Base-by-base conservation (phyloP, 1,140 invertebrate genomes). In the Drosophila quadrilineata region DNA sequence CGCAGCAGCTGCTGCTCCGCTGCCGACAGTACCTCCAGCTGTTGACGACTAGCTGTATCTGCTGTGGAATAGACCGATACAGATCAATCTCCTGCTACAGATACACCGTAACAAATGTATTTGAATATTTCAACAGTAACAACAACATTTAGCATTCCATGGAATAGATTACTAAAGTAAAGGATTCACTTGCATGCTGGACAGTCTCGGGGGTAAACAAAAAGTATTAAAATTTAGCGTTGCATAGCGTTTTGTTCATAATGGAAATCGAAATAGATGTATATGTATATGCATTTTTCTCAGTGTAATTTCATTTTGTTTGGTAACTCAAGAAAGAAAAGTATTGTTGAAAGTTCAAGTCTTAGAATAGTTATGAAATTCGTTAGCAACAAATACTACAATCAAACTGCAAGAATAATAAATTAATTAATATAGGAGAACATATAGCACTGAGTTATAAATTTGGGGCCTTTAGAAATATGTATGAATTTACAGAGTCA, bases 1-100 rank as follows among this genome's bases (percentile, higher is more conserved):
- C 89, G 73, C 16, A 86, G 65, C 6, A 72, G 63, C 46, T 88
- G 86, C 50, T 88, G 86, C 28, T 89, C 82, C 26, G 43, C 76
- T 6, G 64, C 53, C 31, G 64, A 48, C 6, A 72, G 68, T 2
- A 63, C 70, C 36, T 72, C 65, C 52, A 82, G 40, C 54, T 80
- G 75, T 29, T 88, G 68, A 16, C 58, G 66, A 58, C 46, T 82
- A 73, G 60, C 62, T 82, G 45, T 57, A 64, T 68, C 49, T 66
- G 56, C 45, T 70, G 70, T 6, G 41, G 14, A 58, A 24, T 58
- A 65, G 2, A 35, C 22, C 29, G 24, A 52, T n/a, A 12, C 16
- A n/a, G 49, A 68, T 63, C 72, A 79, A 9, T 5, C 52, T 73
- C 49, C 31, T 28, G 62, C 38, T 31, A 41, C 53, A 59, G 63